phyloP scores from a whole-genome alignment of 2,113 vertebrate species.

The Piaya cayana region DNA sequence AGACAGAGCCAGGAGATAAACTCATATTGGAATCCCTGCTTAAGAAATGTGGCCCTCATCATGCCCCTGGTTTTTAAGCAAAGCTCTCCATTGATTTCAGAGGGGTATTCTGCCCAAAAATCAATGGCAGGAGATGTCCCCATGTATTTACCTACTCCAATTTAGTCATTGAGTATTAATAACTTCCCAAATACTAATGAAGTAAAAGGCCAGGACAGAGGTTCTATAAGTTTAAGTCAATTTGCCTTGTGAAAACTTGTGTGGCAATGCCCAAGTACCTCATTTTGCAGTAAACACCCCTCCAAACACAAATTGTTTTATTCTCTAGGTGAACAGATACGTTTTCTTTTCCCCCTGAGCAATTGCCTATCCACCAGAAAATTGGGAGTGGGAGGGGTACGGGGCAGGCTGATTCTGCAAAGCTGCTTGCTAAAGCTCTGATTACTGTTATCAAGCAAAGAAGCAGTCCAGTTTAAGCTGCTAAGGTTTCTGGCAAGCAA shows the following conservation, averaged over 20 bases:
- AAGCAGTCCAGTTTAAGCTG: conserved; percentile 62
- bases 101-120: conserved; percentile 5
- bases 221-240: not conserved
- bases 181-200: not conserved
- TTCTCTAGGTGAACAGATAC: not conserved
- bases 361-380: not conserved
- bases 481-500: conserved; percentile 48
- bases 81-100: conserved; percentile 24
- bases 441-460: conserved; percentile 59
- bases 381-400: not conserved
- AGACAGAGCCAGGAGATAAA: not conserved
- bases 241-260: not conserved
- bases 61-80: conserved; percentile 1
- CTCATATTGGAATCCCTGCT: not conserved
- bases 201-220: not conserved
- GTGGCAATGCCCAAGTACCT: not conserved
- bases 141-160: not conserved
- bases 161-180: conserved; percentile 30
- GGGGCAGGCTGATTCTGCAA: conserved; percentile 14
- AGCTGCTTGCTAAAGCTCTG: conserved; percentile 59
- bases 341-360: not conserved
- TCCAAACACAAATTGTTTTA: not conserved
- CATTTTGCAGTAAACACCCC: not conserved
- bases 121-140: not conserved
- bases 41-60: not conserved